Conservation (phyloP, 1,140 invertebrate genomes). For the Ceratina calcarata region DNA sequence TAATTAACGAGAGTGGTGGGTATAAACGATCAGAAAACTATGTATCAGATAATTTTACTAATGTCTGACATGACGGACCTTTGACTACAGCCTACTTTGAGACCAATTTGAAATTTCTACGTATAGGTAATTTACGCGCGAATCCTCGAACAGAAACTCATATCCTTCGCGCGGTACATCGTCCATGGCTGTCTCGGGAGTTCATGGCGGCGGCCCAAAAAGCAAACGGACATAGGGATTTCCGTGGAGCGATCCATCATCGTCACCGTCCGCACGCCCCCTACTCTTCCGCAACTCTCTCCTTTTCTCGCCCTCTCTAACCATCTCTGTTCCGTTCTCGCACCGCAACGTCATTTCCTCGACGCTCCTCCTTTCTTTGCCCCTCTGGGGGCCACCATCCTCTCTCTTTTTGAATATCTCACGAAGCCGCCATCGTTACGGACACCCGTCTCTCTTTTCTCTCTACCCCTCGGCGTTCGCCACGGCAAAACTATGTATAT, state of each 20-base stretch:
- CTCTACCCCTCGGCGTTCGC: background rate
- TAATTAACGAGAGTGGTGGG: too few species aligned
- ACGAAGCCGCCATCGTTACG: conserved; percentile 69
- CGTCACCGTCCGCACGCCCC: conserved; percentile 72
- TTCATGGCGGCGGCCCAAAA: conserved; percentile 65
- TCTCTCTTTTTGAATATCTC: conserved; percentile 69
- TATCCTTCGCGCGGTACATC: conserved; percentile 46
- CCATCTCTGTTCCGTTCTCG: conserved; percentile 46
- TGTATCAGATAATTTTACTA: too few species aligned
- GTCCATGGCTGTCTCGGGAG: conserved; percentile 50
- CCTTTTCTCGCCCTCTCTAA: conserved; percentile 12
- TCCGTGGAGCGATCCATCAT: conserved; percentile 76
- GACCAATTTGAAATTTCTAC: conserved; percentile 14
- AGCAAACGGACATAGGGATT: conserved; percentile 71
- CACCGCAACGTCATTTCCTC: conserved; percentile 52
- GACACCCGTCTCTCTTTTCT: conserved; percentile 50
- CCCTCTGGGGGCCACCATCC: conserved; percentile 48
- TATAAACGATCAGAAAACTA: too few species aligned
- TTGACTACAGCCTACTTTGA: background rate
- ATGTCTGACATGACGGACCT: too few species aligned
- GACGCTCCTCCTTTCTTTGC: conserved; percentile 53
- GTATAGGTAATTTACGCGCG: conserved; percentile 17
- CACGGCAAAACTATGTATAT: conserved; percentile 14
- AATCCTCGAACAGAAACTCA: background rate
- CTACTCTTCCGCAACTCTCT: conserved; percentile 46